Evolutionary conservation across 2,888 invertebrate species (phyloP), one percentile per base, ranked within the genome.

Genomic region (Tipula lateralis): DNA sequence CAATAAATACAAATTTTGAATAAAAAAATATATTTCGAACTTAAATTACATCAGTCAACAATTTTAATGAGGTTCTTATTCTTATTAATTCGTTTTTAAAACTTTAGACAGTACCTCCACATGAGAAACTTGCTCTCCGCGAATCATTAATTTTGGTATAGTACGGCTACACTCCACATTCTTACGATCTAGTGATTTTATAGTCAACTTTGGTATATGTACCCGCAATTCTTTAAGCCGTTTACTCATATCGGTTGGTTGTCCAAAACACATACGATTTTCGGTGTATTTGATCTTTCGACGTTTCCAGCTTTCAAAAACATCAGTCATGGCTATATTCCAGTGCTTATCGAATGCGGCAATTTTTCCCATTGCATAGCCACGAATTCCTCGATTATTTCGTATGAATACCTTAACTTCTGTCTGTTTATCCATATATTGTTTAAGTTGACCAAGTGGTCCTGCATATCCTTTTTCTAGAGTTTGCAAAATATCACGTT

Each of bases 281-380:
- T 88, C 87, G 0, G 88, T 88, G 85, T 88, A 90, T 80, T 88
- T 88, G 84, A 87, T 88, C 86, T 90, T 90, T 9, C 93, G 93
- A 86, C 94, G 91, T 84, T 92, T 93, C 94, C 96, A 97, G 2
- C 93, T 91, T 91, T 98, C 98, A 32, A 94, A 92, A 1, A 96
- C 96, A 88, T 97, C 96, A 85, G 92, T 92, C 84, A 98, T 90
- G 4, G 96, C 94, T 87, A 99, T 89, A 91, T 99, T 99, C 95
- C 97, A 97, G 89, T 97, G 97, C 88, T 96, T 97, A 90, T 99
- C 99, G 89, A 96, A 99, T 1, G 96, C 96, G 19, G 94, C 92
- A 30, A 98, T 90, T 87, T 93, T 94, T 0, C 96, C 99, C 86
- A 93, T 93, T 85, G 96, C 93, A 85, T 92, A 93, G 2, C 98